Evolutionary conservation across 2,888 invertebrate species (phyloP).

Genomic region (Deroplatys truncata): DNA sequence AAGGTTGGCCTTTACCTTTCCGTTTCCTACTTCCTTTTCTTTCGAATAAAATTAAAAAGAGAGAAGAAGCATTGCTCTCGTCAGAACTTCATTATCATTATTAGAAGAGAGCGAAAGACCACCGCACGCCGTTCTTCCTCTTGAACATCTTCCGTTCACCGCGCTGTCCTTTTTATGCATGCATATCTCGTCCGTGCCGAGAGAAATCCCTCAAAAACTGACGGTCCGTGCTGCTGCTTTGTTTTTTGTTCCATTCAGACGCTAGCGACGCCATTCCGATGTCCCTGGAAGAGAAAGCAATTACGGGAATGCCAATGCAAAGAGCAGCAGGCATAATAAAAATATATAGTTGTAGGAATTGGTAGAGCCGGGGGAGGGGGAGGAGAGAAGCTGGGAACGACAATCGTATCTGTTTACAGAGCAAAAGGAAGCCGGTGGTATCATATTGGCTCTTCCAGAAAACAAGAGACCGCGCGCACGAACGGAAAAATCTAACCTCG

Average conservation of each 20-base stretch:
- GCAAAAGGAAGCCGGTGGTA: not conserved
- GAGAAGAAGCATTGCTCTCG: not conserved
- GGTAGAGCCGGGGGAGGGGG: not conserved
- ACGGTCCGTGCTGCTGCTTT: not conserved
- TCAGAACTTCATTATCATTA: not conserved
- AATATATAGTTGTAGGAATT: not conserved
- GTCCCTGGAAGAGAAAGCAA: not conserved
- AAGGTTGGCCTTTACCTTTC: not conserved
- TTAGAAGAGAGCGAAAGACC: not conserved
- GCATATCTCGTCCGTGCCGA: not conserved
- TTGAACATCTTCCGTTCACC: not conserved
- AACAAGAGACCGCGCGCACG: not conserved
- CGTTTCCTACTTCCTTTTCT: not conserved
- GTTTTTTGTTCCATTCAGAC: not conserved
- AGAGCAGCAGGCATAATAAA: not conserved
- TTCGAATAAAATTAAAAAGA: not conserved
- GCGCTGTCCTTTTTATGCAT: not conserved
- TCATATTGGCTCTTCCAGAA: not conserved
- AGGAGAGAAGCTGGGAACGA: not conserved
- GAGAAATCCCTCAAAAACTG: not conserved
- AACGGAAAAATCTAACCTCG: not conserved
- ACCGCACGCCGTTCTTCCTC: not conserved
- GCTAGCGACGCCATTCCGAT: constrained; percentile 6
- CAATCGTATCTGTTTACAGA: not conserved
- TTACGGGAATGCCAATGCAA: not conserved